Evolutionary conservation across 1,140 invertebrate species (phyloP), one percentile per base, ranked within the genome.

Genomic region (Drosophila carrolli): DNA sequence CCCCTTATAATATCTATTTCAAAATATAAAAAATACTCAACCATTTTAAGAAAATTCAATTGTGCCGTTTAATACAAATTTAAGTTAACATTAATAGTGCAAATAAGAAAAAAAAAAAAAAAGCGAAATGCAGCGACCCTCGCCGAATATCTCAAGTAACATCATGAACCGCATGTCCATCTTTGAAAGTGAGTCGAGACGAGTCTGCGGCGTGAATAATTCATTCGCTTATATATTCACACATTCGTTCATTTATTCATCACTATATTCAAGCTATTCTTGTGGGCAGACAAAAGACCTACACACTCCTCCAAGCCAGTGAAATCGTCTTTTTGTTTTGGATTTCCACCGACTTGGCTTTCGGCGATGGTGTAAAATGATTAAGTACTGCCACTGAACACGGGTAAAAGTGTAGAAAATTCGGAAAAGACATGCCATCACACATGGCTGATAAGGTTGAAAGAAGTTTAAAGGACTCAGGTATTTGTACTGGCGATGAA

Each of bases 101-200:
- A 40, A 62, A 50, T 37, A 8, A 8, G 4, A 9, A 14, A n/a
- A 46, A 14, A 40, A n/a, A 46, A 14, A 40, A 32, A 40, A 47
- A 27, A 55, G 37, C 32, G 78, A 44, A 71, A 91, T 91, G 89
- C 86, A 89, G 67, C 89, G 89, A 23, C 78, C 89, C 41, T 47
- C 62, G 46, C 47, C 88, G 62, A 89, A 86, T 47, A 91, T 91
- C 35, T 85, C 89, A 29, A 68, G 75, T 7, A 82, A 57, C 73
- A 91, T 91, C 71, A 90, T 91, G 89, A 91, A 62, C 58, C 89
- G 89, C 76, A 91, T 91, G 89, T 79, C 78, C 55, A 61, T 91
- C 71, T 91, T 91, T 67, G 89, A 91, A 82, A 91, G 89, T 91
- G 81, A 91, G 89, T 91, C 19, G 44, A 68, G 29, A 38, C 32